phyloP scores from a whole-genome alignment of 2,113 vertebrate species.

The Ramphastos sulfuratus region DNA sequence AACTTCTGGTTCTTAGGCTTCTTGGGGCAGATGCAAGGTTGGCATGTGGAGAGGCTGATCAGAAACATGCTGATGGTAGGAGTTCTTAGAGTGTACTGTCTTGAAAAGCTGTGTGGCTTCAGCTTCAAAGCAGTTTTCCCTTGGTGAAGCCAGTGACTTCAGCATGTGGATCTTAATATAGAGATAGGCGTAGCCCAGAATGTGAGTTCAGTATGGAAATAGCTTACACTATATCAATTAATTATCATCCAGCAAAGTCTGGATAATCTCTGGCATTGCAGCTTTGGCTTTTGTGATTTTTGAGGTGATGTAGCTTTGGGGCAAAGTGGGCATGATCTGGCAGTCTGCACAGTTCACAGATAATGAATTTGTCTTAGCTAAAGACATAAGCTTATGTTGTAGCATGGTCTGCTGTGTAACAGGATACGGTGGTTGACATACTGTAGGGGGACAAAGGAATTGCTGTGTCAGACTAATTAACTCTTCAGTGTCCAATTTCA shows the following conservation, averaged over 20 bases:
- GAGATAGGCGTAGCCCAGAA: neutral
- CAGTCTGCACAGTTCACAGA: neutral
- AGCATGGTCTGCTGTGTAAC: fast-evolving
- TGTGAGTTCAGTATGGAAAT: neutral
- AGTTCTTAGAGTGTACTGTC: neutral
- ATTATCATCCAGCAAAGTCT: neutral
- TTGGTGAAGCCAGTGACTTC: neutral
- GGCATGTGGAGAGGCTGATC: neutral
- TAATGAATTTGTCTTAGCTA: neutral
- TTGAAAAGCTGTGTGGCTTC: neutral
- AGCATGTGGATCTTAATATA: fast-evolving
- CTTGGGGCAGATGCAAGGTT: neutral
- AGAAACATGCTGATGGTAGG: neutral
- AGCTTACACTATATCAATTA: neutral
- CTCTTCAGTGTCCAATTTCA: neutral
- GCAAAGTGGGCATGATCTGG: neutral
- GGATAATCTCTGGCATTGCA: neutral
- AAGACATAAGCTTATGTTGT: neutral
- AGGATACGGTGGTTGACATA: neutral
- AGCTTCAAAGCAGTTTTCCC: neutral
- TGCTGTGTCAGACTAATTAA: neutral
- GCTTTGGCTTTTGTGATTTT: neutral
- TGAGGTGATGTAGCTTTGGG: neutral
- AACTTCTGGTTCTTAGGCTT: neutral
- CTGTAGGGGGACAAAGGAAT: neutral